A percentile compares a stretch with the other conserved stretches of the same genome.
Conservation (phyloP, 2,797 vertebrate genomes). For the Nasua narica region DNA sequence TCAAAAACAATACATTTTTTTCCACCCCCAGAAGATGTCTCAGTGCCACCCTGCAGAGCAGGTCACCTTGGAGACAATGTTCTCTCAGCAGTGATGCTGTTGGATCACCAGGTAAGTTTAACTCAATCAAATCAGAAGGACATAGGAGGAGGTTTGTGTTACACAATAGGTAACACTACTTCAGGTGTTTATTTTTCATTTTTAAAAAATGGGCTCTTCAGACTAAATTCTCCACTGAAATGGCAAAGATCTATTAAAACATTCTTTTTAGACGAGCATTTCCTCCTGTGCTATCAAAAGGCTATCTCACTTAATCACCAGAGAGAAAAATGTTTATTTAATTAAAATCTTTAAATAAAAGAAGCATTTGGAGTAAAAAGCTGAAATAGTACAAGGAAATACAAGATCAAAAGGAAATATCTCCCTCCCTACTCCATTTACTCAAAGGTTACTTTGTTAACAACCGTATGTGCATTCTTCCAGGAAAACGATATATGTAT, state of each 20-base stretch:
- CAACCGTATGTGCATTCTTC: neutral
- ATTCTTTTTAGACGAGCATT: neutral
- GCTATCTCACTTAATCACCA: neutral
- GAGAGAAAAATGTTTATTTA: neutral
- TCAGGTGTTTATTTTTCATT: neutral
- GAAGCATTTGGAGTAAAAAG: neutral
- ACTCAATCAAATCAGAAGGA: neutral
- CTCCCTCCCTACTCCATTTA: neutral
- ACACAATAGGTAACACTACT: neutral
- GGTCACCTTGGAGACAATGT: neutral
- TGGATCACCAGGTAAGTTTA: neutral
- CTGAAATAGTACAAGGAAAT: neutral
- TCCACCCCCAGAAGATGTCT: neutral
- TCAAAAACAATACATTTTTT: neutral
- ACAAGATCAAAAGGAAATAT: neutral
- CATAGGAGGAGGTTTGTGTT: neutral
- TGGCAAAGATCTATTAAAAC: neutral
- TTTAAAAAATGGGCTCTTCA: neutral
- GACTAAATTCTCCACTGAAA: neutral
- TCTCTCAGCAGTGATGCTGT: neutral
- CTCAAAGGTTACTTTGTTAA: neutral
- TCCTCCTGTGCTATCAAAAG: neutral
- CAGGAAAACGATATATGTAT: neutral
- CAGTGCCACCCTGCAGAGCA: neutral
- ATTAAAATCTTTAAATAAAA: slow-evolving; percentile 6